Evolutionary conservation across 2,888 invertebrate species (phyloP).

Genomic region (Dasypogon diadema): DNA sequence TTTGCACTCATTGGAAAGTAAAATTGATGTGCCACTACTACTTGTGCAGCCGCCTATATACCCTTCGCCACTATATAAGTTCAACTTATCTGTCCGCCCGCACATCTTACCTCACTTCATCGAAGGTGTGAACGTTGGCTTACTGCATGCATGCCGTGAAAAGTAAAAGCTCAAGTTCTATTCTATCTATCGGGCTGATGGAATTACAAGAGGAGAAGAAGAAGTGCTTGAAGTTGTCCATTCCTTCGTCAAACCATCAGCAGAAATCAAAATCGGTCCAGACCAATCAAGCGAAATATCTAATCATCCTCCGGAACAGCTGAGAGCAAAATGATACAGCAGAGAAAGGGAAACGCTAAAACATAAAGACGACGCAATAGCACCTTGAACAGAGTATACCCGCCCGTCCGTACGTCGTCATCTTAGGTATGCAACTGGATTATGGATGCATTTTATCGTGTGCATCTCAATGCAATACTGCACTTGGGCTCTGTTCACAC

Average conservation of each 20-base stretch:
- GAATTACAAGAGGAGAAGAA: no score
- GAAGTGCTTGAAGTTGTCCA: not conserved
- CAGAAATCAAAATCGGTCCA: constrained; percentile 22
- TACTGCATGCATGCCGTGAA: constrained; percentile 30
- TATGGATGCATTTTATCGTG: not conserved
- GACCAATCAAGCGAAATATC: constrained; percentile 27
- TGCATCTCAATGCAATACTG: not conserved
- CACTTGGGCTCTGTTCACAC: constrained; percentile 1
- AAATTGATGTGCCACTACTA: constrained; percentile 12
- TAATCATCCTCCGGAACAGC: constrained; percentile 17
- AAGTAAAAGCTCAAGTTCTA: constrained; percentile 35
- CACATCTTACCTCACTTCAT: not conserved
- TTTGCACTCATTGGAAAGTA: not conserved
- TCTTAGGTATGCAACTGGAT: not conserved
- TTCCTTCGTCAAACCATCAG: not conserved
- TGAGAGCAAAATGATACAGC: constrained; percentile 5
- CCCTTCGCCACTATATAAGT: not conserved
- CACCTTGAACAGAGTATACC: not conserved
- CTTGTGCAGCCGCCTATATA: constrained; percentile 6
- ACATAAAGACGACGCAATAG: not conserved
- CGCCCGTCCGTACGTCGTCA: no score
- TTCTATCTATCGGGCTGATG: no score
- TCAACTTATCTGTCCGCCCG: not conserved
- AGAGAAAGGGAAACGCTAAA: not conserved
- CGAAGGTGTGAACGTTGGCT: not conserved